These are phyloP conservation scores for Aphelocoma coerulescens DNA, from an alignment of 2,113 vertebrate species.

Conservation along the genomic window DNA sequence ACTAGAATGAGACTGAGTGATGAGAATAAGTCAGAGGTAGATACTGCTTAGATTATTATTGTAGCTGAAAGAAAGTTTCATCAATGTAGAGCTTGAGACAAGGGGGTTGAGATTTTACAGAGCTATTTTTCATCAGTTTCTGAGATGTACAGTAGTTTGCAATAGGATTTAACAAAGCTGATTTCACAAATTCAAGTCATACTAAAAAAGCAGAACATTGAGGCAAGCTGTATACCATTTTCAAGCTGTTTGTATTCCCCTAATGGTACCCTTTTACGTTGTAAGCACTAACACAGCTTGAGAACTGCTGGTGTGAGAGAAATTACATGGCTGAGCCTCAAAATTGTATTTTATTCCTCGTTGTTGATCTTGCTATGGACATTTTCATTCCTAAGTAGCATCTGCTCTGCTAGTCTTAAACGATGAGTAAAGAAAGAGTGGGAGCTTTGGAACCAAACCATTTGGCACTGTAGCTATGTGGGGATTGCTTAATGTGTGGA, in stretches of 20 bases:
- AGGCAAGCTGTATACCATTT: not conserved
- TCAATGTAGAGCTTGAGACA: not conserved
- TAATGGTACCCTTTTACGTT: not conserved
- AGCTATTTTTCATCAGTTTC: not conserved
- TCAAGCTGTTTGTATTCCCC: not conserved
- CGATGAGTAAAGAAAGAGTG: constrained; percentile 32
- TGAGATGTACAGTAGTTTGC: not conserved
- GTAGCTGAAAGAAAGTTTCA: not conserved
- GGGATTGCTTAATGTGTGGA: constrained; percentile 16
- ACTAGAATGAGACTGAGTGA: not conserved
- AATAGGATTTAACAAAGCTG: not conserved
- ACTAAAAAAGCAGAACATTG: not conserved
- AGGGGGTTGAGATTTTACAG: not conserved
- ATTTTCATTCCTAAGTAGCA: not conserved
- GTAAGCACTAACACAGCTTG: not conserved
- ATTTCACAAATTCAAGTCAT: not conserved
- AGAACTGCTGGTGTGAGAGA: not conserved
- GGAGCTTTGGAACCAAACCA: constrained; percentile 9
- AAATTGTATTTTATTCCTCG: not conserved
- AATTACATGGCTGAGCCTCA: not conserved
- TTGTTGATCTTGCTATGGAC: not conserved
- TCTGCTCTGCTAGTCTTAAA: constrained; percentile 31
- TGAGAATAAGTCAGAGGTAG: not conserved
- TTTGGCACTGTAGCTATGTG: not conserved
- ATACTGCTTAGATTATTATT: not conserved